phyloP scores from a whole-genome alignment of 1,140 invertebrate genomes.

The Macrocentrus cingulum region DNA sequence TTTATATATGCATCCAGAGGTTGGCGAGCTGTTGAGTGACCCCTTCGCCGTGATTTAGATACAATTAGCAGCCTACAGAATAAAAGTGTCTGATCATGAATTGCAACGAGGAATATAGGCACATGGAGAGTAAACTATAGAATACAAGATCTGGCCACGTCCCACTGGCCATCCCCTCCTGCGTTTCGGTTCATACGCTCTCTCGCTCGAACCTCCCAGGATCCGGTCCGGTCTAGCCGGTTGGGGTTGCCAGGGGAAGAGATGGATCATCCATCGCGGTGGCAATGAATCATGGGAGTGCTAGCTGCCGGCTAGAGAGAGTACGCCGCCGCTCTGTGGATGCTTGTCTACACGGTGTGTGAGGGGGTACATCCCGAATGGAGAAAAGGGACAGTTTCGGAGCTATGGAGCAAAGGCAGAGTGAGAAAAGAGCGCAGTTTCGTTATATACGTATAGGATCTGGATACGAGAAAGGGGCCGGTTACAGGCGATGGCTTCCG shows the following conservation, averaged over 20 bases:
- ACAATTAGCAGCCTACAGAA: no score
- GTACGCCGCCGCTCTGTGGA: constrained; percentile 21
- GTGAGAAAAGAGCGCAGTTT: constrained; percentile 33
- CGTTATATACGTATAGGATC: constrained; percentile 18
- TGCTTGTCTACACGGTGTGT: constrained; percentile 18
- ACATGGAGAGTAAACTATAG: constrained; percentile 10
- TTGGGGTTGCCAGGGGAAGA: constrained; percentile 45
- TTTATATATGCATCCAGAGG: no score
- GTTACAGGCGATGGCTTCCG: constrained; percentile 37
- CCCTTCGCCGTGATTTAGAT: no score
- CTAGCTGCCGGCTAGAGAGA: constrained; percentile 35
- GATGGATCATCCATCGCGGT: constrained; percentile 58
- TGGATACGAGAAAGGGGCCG: constrained; percentile 15
- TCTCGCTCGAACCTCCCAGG: constrained; percentile 17
- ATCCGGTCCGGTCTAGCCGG: constrained; percentile 36
- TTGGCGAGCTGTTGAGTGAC: no score
- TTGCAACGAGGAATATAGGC: constrained; percentile 8
- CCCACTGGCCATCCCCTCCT: constrained; percentile 22
- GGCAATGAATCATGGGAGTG: constrained; percentile 57
- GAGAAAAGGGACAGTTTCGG: constrained; percentile 15
- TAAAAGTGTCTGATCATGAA: no score
- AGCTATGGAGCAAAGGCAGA: constrained; percentile 21
- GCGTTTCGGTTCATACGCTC: constrained; percentile 4
- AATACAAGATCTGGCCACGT: constrained; percentile 22
- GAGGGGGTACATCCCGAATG: constrained; percentile 21